Evolutionary conservation across 2,797 vertebrate species (phyloP), one percentile per base, ranked within the genome.

Genomic region (Myiotriccus ornatus): DNA sequence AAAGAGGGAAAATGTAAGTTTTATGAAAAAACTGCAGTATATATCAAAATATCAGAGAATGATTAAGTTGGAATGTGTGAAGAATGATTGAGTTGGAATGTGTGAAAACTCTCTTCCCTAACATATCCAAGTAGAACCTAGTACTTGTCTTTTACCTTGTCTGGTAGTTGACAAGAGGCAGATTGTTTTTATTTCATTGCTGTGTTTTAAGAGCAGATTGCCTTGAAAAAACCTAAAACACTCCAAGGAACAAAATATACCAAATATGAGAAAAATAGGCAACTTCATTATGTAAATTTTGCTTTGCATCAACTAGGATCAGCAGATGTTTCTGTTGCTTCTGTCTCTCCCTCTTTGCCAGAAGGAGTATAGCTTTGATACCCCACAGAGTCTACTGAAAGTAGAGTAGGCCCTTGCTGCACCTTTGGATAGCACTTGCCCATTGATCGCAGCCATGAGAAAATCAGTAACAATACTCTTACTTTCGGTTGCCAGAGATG

Each of bases 1-100:
- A 98, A 98, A 37, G 99, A 99, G 15, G 99, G 99, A 35, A 99
- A 99, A 97, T 98, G 99, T 99, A 97, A 99, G 99, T 90, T 59
- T 49, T 64, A 46, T 20, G 27, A 62, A 41, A 41, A 68, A 81
- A 6, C 7, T 60, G 8, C 34, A 49, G 18, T 34, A 65, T 10
- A 50, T 52, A 76, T 43, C 2, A 44, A 59, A 52, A 52, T 68
- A 2, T 25, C 43, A 81, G 16, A 43, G 20, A 67, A 43, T 47
- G 9, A 8, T 41, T 62, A 13, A 70, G 23, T n/a, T 25, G 39
- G n/a, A n/a, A n/a, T n/a, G n/a, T n/a, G n/a, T n/a, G n/a, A n/a
- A 43, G 20, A 67, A 43, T 47, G 9, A 8, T 39, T 62, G 15
- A 70, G 21, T n/a, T 25, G 39, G 52, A 23, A 37, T 8, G 1